These are phyloP conservation scores for Tringa solitaria DNA, from an alignment of 2,113 vertebrate genomes.

Conservation along the genomic window DNA sequence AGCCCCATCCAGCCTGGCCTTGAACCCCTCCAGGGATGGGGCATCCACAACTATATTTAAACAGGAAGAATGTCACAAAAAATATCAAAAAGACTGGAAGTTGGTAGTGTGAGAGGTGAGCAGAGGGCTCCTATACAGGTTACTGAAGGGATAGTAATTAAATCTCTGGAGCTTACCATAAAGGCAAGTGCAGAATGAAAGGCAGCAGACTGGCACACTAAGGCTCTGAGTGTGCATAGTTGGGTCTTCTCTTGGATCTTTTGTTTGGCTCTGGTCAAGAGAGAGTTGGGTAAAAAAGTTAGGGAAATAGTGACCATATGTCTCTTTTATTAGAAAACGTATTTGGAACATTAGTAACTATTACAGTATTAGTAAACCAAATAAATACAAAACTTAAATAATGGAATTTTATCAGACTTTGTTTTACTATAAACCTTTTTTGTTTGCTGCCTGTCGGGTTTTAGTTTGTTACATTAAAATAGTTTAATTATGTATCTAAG, in stretches of 20 bases:
- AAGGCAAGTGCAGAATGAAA: background rate
- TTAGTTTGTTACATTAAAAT: background rate
- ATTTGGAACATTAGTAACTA: background rate
- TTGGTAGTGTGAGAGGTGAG: background rate
- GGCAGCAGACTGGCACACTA: background rate
- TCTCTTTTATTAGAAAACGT: background rate
- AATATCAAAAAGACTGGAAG: background rate
- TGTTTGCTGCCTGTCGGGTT: background rate
- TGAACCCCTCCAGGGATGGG: background rate
- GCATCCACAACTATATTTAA: background rate
- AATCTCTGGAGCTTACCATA: accelerated
- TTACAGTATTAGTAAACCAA: background rate
- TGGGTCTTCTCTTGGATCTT: background rate
- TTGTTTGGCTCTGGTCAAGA: background rate
- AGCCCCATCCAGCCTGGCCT: background rate
- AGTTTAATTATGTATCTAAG: background rate
- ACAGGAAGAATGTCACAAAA: background rate
- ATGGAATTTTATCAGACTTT: background rate
- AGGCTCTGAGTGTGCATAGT: background rate
- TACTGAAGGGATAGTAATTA: background rate
- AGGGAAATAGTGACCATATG: accelerated
- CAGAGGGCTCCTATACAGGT: background rate
- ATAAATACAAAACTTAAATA: background rate
- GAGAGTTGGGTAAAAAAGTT: background rate
- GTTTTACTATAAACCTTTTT: background rate